Evolutionary conservation across 2,797 vertebrate genomes (phyloP).

Genomic region (Chelon auratus): DNA sequence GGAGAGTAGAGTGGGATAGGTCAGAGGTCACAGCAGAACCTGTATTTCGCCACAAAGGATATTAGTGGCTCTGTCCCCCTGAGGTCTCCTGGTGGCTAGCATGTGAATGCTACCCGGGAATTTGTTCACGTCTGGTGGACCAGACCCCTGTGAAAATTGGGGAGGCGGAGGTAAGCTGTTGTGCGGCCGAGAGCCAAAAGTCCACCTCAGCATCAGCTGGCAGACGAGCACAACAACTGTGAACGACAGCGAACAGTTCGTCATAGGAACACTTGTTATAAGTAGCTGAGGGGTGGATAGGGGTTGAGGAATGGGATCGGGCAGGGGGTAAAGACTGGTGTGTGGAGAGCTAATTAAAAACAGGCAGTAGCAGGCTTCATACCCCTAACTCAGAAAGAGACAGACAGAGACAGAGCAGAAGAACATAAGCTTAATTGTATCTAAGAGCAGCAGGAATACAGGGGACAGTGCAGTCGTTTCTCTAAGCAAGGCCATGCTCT

Average conservation of each 20-base stretch:
- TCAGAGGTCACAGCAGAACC: conserved; percentile 69
- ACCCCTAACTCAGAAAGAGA: conserved; percentile 58
- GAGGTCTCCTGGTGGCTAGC: conserved; percentile 55
- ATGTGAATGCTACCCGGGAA: conserved; percentile 54
- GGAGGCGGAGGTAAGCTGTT: conserved; percentile 52
- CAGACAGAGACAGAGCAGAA: conserved; percentile 49
- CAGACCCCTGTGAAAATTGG: conserved; percentile 37
- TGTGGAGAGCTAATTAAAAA: conserved; percentile 66
- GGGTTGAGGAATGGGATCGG: conserved; percentile 60
- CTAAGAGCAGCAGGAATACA: conserved; percentile 67
- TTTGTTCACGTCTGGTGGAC: conserved; percentile 52
- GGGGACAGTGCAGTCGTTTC: conserved; percentile 79
- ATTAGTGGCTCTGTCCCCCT: conserved; percentile 57
- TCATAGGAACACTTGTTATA: conserved; percentile 75
- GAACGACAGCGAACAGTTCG: conserved; percentile 78
- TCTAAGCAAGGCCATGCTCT: conserved; percentile 88
- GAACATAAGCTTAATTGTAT: conserved; percentile 62
- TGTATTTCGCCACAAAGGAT: conserved; percentile 57
- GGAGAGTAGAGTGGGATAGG: conserved; percentile 71
- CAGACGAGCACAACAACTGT: conserved; percentile 72
- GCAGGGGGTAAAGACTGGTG: conserved; percentile 39
- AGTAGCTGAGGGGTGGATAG: conserved; percentile 55
- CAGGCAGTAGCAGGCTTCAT: conserved; percentile 78
- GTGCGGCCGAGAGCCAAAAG: conserved; percentile 45
- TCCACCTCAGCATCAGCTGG: conserved; percentile 70